Percentiles rank a stretch among this genome's conserved stretches.
Evolutionary conservation across 2,113 vertebrate genomes (phyloP).

Genomic region (Alces alces): DNA sequence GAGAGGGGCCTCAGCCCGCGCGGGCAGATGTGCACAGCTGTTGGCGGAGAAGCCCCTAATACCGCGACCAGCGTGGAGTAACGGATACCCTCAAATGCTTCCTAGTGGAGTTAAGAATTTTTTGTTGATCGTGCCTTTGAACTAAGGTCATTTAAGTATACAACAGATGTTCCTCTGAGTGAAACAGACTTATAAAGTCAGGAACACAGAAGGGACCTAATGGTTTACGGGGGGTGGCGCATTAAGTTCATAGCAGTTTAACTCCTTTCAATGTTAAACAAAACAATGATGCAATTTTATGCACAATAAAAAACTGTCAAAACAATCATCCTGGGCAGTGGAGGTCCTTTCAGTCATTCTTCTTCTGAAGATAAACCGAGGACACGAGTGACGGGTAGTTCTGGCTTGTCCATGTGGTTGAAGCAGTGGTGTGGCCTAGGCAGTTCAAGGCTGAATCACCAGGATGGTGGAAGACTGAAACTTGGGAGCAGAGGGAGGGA

Average conservation of each 20-base stretch:
- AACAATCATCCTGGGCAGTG: slow-evolving; percentile 66
- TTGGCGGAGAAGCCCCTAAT: slow-evolving; percentile 72
- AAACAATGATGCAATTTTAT: slow-evolving; percentile 68
- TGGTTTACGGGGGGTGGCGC: slow-evolving; percentile 61
- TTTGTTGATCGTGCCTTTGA: slow-evolving; percentile 79
- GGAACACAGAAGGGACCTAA: slow-evolving; percentile 66
- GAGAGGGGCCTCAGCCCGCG: slow-evolving; percentile 51
- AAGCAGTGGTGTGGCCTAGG: background rate
- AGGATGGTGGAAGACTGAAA: background rate
- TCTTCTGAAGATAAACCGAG: slow-evolving; percentile 44
- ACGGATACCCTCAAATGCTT: slow-evolving; percentile 64
- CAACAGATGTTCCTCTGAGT: slow-evolving; percentile 78
- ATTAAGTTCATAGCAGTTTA: slow-evolving; percentile 57
- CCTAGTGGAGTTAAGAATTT: slow-evolving; percentile 67
- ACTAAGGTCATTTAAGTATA: slow-evolving; percentile 76
- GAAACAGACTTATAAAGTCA: slow-evolving; percentile 74
- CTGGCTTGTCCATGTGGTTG: background rate
- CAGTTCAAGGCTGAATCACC: background rate
- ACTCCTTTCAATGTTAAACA: slow-evolving; percentile 65
- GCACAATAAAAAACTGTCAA: slow-evolving; percentile 74
- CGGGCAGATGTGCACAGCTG: slow-evolving; percentile 84
- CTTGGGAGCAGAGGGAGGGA: too few relatives aligned
- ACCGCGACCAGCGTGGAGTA: slow-evolving; percentile 41
- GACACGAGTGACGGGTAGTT: background rate
- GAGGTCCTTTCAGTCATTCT: slow-evolving; percentile 69